Evolutionary conservation across 2,797 vertebrate genomes (phyloP).

Genomic region (Lepus townsendii): DNA sequence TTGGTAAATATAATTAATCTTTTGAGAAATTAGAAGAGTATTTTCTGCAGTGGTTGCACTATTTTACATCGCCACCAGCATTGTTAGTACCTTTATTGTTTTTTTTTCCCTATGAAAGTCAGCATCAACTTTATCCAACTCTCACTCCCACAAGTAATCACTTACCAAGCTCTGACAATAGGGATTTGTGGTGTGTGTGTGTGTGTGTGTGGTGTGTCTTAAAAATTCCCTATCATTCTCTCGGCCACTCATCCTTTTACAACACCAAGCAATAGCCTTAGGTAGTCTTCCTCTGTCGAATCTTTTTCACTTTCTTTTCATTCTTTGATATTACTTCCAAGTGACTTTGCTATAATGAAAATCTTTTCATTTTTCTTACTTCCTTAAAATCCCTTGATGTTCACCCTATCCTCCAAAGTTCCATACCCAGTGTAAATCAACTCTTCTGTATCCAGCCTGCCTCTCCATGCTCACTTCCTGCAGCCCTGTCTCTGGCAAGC

Average conservation of each 20-base stretch:
- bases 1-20: neutral
- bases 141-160: neutral
- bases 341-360: neutral
- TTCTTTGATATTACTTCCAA: neutral
- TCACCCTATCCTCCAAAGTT: neutral
- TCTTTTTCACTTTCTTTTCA: neutral
- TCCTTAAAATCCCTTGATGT: neutral
- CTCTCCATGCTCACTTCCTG: neutral
- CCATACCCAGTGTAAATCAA: neutral
- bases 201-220: neutral
- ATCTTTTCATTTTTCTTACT: neutral
- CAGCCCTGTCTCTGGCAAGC: rapidly evolving
- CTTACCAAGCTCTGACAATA: neutral
- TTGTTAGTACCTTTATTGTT: neutral
- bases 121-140: neutral
- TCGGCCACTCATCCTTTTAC: neutral
- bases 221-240: neutral
- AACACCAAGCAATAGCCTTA: neutral
- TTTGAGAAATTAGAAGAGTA: neutral
- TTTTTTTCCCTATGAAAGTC: neutral
- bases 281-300: neutral
- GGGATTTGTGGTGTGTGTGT: neutral
- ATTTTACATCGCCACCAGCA: neutral
- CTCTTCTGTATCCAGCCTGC: neutral
- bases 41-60: neutral